Base-by-base conservation (phyloP, 2,797 vertebrate species). In the Peromyscus eremicus region DNA sequence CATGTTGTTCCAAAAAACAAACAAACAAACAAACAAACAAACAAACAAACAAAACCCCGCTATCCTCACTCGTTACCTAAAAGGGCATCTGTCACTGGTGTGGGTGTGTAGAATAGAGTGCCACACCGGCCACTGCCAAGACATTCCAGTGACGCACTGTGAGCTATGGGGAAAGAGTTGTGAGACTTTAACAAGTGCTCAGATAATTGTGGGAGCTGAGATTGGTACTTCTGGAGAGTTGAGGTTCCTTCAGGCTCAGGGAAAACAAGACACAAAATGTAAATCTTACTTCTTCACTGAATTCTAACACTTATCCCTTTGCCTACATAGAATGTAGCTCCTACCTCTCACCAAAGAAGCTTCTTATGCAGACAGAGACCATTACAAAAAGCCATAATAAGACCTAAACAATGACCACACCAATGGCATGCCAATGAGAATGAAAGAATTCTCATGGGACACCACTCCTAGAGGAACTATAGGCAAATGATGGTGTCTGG, bases 11-110 rank as follows among this genome's bases (percentile, higher is more conserved):
- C 97, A 23, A 52, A 37, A 0, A 52, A 14, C 49, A 52, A 14
- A 52, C 49, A 52, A 14, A 52, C 49, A 52, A 13, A 52, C 49
- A 52, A 13, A 52, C 52, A 52, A 14, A 52, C 11, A 52, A 14
- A 52, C 49, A 52, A 52, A 49, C 46, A 71, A n/a, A n/a, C n/a
- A 89, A 86, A 4, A 77, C 27, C 25, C 92, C 4, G 23, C 19
- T 81, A 57, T 66, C 88, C 32, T 94, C 49, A 49, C 27, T 83
- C 66, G 89, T 32, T 95, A 73, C 62, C 29, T 92, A 85, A n/a
- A 0, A 75, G 32, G 3, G 6, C 68, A 5, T 96, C 77, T 80
- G 49, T 87, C 83, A 97, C 10, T 55, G 55, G 89, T 57, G 55
- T 57, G 55, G 52, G 5, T 88, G 4, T 27, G 12, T 37, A 43